phyloP scores from a whole-genome alignment of 2,113 vertebrate genomes.

The Phainopepla nitens region DNA sequence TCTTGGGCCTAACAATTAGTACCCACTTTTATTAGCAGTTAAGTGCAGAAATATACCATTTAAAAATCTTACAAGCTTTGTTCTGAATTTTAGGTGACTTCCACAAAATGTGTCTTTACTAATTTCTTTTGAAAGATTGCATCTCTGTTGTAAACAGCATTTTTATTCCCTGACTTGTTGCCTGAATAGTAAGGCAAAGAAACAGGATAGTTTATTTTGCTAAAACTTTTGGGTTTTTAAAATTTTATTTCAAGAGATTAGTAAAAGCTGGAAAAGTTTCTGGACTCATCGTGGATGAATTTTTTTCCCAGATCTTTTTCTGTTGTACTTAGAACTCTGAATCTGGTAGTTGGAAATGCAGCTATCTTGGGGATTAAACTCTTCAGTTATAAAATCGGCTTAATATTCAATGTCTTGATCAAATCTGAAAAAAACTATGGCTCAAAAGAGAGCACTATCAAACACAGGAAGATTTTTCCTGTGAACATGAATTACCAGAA shows the following conservation, averaged over 20 bases:
- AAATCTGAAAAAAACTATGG: not conserved
- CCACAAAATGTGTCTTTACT: not conserved
- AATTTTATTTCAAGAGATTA: not conserved
- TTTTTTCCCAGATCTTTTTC: not conserved
- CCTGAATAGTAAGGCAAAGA: not conserved
- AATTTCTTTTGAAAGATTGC: constrained; percentile 6
- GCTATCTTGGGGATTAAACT: not conserved
- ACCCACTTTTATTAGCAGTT: constrained; percentile 59
- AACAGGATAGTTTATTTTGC: not conserved
- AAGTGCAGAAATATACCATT: constrained; percentile 53
- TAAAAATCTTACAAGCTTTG: constrained; percentile 48
- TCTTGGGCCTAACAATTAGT: constrained; percentile 56
- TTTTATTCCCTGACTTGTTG: not conserved
- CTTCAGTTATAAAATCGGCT: not conserved
- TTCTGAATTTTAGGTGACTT: constrained; percentile 35
- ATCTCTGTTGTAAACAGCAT: not conserved
- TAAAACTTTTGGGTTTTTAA: not conserved
- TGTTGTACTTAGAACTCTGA: not conserved
- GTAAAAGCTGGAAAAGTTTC: constrained; percentile 7
- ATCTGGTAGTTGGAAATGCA: not conserved
- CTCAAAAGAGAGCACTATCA: not conserved
- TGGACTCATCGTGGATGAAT: not conserved
- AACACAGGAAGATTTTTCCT: not conserved
- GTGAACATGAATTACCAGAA: not conserved
- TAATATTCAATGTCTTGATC: not conserved